phyloP scores from a whole-genome alignment of 2,888 invertebrate species.

The Drosophila koepferae region DNA sequence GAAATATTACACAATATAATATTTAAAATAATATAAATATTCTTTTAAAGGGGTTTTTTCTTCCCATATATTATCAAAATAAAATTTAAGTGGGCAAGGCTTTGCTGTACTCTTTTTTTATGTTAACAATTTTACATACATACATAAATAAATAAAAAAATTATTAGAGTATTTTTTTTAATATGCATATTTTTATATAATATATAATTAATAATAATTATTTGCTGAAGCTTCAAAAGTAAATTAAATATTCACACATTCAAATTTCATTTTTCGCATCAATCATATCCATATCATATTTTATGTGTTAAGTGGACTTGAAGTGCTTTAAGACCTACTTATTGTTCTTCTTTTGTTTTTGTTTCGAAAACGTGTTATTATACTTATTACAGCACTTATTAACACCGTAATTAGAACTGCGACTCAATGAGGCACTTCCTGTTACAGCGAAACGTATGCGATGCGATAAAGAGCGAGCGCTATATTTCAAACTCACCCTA shows the following conservation, averaged over 20 bases:
- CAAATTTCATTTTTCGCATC: neutral
- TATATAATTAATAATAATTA: neutral
- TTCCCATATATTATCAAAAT: no score
- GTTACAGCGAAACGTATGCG: slow-evolving; percentile 8
- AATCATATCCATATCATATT: neutral
- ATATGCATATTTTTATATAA: neutral
- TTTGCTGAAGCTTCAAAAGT: neutral
- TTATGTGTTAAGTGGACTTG: slow-evolving; percentile 14
- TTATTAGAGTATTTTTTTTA: neutral
- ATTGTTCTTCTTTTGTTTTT: neutral
- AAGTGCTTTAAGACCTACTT: slow-evolving; percentile 3
- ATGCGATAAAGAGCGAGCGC: slow-evolving; percentile 17
- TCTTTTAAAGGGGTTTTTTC: no score
- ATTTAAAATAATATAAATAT: no score
- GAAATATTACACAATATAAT: no score
- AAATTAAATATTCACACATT: neutral
- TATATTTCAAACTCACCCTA: slow-evolving; percentile 44
- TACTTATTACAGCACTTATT: slow-evolving; percentile 19
- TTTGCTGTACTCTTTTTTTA: no score
- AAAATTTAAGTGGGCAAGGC: no score
- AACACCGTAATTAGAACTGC: slow-evolving; percentile 32
- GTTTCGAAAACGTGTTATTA: slow-evolving; percentile 3
- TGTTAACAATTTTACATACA: no score
- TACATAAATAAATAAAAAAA: neutral
- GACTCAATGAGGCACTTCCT: slow-evolving; percentile 43